Conservation (phyloP, 2,113 vertebrate genomes). For the Paedocypris sp. region DNA sequence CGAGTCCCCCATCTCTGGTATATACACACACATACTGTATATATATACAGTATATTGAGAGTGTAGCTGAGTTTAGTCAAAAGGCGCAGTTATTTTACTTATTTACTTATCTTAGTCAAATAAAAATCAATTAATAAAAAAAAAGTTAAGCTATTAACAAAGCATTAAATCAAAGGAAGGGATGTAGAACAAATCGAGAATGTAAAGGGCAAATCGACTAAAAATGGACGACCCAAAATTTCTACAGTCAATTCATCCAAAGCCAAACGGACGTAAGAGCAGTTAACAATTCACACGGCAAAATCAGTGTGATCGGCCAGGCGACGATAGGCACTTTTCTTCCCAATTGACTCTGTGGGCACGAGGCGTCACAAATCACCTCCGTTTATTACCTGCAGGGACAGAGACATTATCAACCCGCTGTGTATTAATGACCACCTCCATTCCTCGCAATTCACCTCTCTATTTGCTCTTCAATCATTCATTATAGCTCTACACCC, state of each 20-base stretch:
- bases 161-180: no score
- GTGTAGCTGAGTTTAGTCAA: no score
- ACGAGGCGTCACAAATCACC: not conserved
- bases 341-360: conserved; percentile 13
- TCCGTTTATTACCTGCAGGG: conserved; percentile 4
- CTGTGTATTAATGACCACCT: not conserved
- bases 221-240: no score
- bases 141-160: no score
- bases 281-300: not conserved
- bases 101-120: no score
- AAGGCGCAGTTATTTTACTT: no score
- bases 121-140: no score
- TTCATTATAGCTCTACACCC: not conserved
- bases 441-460: not conserved
- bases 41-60: no score
- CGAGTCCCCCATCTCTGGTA: no score
- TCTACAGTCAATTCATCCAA: no score
- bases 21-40: no score
- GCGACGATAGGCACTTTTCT: not conserved
- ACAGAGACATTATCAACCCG: not conserved
- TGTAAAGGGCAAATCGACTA: not conserved
- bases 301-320: not conserved
- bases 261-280: not conserved
- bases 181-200: not conserved
- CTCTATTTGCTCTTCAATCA: not conserved